A percentile compares a stretch with the other conserved stretches of the same genome.
Evolutionary conservation across 2,888 invertebrate species (phyloP).

Genomic region (Cataglyphis rosenhaueri): DNA sequence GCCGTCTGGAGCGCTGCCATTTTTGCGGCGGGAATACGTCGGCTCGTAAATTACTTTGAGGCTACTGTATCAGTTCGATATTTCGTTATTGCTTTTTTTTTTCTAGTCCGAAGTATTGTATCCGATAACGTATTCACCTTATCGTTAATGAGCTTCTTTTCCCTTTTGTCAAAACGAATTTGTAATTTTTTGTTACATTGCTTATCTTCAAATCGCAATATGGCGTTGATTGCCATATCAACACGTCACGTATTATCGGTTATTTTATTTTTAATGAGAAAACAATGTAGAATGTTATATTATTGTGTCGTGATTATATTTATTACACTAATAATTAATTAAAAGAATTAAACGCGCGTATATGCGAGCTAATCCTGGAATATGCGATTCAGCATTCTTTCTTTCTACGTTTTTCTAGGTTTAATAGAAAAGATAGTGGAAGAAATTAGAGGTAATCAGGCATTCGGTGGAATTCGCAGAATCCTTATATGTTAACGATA

Average conservation of each 20-base stretch:
- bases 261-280: background rate
- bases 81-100: background rate
- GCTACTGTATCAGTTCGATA: slow-evolving; percentile 28
- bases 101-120: background rate
- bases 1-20: slow-evolving; percentile 62
- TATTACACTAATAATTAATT: background rate
- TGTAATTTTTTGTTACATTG: background rate
- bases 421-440: background rate
- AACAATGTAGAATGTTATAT: background rate
- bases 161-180: background rate
- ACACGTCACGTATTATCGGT: background rate
- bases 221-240: background rate
- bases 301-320: background rate
- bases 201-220: background rate
- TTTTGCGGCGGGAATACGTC: slow-evolving; percentile 64
- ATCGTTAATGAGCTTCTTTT: background rate
- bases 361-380: background rate
- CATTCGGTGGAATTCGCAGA: background rate
- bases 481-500: background rate
- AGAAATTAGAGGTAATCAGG: background rate
- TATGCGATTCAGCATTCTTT: background rate
- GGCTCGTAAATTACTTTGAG: slow-evolving; percentile 48
- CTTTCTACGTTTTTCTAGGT: background rate
- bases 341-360: background rate
- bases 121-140: background rate